phyloP scores from a whole-genome alignment of 2,113 vertebrate genomes.

The Myotis yumanensis region DNA sequence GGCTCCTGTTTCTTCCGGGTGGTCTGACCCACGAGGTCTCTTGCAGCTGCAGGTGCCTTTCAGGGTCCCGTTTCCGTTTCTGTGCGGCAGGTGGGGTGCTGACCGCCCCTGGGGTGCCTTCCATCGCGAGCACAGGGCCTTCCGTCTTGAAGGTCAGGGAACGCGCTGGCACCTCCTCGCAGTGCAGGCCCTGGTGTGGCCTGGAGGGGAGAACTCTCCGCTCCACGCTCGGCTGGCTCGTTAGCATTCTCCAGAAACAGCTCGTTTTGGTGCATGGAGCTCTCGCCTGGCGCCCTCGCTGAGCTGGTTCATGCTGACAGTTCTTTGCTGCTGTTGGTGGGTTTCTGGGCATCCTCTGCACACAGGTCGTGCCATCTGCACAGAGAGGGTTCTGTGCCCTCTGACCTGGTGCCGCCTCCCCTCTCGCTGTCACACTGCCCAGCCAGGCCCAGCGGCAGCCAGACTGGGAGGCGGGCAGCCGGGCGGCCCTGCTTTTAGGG shows the following conservation, averaged over 20 bases:
- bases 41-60: background rate
- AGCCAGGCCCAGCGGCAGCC: background rate
- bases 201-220: no score
- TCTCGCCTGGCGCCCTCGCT: background rate
- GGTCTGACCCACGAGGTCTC: background rate
- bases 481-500: fast-evolving
- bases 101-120: background rate
- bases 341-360: background rate
- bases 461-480: background rate
- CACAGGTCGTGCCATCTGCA: background rate
- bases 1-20: background rate
- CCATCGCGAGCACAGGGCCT: background rate
- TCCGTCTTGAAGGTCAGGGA: no score
- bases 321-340: background rate
- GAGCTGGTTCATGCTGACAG: background rate
- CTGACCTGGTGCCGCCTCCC: background rate
- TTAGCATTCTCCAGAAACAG: fast-evolving
- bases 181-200: no score
- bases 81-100: background rate
- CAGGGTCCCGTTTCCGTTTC: background rate
- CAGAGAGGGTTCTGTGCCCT: background rate
- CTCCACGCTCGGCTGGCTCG: background rate
- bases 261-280: fast-evolving
- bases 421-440: no score
- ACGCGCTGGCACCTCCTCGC: no score